These are phyloP conservation scores for Smutsia temminckii DNA, from an alignment of 2,797 vertebrate species.

Conservation along the genomic window DNA sequence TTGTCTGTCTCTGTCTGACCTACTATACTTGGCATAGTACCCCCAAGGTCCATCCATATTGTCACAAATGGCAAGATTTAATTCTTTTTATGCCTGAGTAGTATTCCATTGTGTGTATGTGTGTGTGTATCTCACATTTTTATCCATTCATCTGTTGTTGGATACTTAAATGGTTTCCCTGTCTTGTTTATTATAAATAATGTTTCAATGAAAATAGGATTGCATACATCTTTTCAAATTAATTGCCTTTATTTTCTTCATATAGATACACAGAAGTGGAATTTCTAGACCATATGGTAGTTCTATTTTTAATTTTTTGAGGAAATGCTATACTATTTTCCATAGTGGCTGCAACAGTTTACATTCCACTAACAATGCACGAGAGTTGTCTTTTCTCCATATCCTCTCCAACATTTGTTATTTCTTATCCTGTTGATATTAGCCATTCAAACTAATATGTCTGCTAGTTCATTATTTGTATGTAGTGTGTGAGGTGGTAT, in stretches of 20 bases:
- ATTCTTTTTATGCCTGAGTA: not conserved
- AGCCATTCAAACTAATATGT: not conserved
- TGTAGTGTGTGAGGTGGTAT: not conserved
- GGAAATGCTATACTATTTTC: not conserved
- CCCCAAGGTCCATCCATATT: no score
- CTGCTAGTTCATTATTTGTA: no score
- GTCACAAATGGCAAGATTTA: no score
- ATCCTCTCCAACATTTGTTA: not conserved
- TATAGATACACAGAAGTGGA: not conserved
- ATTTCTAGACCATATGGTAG: not conserved
- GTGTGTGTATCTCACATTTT: not conserved
- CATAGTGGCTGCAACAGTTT: not conserved
- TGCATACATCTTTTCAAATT: not conserved
- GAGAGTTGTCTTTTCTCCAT: not conserved
- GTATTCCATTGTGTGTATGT: not conserved
- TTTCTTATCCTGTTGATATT: not conserved
- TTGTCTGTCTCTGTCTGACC: no score
- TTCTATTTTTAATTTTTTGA: not conserved
- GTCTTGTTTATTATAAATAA: not conserved
- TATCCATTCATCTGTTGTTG: not conserved
- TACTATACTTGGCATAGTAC: no score
- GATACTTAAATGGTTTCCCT: not conserved
- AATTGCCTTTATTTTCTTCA: not conserved
- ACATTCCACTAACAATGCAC: not conserved
- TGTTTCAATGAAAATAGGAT: not conserved